A percentile compares a stretch with the other conserved stretches of the same genome.
phyloP scores from a whole-genome alignment of 2,888 invertebrate species.

The Lepidonotus clava region DNA sequence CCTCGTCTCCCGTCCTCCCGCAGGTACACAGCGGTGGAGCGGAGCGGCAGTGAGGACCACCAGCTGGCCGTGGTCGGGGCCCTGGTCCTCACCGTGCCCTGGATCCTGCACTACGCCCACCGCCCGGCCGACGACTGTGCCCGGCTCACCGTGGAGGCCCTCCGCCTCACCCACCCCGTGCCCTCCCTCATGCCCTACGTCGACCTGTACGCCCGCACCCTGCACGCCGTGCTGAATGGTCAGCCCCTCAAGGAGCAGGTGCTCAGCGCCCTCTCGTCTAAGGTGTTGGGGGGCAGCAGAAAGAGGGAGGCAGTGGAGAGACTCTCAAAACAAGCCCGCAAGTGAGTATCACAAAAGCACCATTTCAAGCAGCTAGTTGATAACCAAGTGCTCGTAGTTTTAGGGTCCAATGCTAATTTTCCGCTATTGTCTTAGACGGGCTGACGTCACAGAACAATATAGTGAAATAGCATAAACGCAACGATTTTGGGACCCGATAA shows the following conservation, averaged over 20 bases:
- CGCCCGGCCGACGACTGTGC: constrained; percentile 71
- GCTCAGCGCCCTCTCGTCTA: constrained; percentile 64
- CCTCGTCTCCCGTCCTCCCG: too few relatives aligned
- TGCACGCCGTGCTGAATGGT: constrained; percentile 73
- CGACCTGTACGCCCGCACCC: constrained; percentile 70
- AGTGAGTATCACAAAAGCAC: constrained; percentile 58
- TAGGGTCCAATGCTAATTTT: too few relatives aligned
- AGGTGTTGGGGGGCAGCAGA: constrained; percentile 69
- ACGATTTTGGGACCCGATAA: too few relatives aligned
- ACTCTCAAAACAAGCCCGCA: constrained; percentile 63
- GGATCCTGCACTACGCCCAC: constrained; percentile 73
- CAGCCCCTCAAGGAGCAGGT: constrained; percentile 68
- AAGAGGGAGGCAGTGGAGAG: constrained; percentile 67
- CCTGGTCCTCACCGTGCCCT: constrained; percentile 71
- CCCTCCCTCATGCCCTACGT: constrained; percentile 69
- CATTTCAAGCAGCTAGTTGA: too few relatives aligned
- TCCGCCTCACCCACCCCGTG: constrained; percentile 74
- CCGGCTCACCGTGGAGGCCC: constrained; percentile 68
- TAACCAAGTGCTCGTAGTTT: neutral
- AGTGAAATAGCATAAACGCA: too few relatives aligned
- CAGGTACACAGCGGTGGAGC: neutral
- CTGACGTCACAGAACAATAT: too few relatives aligned
- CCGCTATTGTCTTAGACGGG: too few relatives aligned
- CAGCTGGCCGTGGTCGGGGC: constrained; percentile 73
- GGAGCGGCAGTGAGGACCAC: constrained; percentile 64